phyloP scores from a whole-genome alignment of 2,797 vertebrate species.

The Sebastes iracundus region DNA sequence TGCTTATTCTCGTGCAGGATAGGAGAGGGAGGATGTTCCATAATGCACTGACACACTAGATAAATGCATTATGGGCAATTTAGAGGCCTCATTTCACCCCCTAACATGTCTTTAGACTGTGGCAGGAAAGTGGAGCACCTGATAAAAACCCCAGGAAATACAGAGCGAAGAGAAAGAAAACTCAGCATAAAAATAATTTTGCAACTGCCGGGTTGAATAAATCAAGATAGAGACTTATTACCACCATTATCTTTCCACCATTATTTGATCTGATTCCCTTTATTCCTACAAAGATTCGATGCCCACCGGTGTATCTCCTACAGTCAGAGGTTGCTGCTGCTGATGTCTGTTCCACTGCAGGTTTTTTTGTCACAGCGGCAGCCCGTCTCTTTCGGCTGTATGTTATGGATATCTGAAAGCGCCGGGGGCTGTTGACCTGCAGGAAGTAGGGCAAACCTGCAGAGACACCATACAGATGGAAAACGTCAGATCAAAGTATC shows the following conservation, averaged over 20 bases:
- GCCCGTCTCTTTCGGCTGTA: background rate
- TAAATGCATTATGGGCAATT: constrained; percentile 1
- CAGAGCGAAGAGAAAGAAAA: background rate
- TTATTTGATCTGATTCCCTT: background rate
- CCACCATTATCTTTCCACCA: background rate
- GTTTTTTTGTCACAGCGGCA: constrained; percentile 13
- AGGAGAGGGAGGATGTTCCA: background rate
- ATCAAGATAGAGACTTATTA: background rate
- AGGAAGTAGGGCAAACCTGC: constrained; percentile 45
- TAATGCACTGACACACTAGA: background rate
- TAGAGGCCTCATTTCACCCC: background rate
- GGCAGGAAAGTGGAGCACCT: background rate
- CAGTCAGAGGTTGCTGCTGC: background rate
- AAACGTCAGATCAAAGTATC: background rate
- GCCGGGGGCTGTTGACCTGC: constrained; percentile 11
- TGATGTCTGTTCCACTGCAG: background rate
- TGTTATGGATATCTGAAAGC: constrained; percentile 3
- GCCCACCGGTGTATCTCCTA: background rate
- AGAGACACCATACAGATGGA: background rate
- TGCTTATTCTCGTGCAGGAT: background rate
- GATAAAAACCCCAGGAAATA: background rate
- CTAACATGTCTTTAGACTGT: background rate
- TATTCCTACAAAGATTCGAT: background rate
- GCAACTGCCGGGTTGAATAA: background rate
- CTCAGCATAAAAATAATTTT: background rate